A percentile compares a stretch with the other conserved stretches of the same genome.
Evolutionary conservation across 2,888 invertebrate species (phyloP).

Genomic region (Lacanobia wlatinum): DNA sequence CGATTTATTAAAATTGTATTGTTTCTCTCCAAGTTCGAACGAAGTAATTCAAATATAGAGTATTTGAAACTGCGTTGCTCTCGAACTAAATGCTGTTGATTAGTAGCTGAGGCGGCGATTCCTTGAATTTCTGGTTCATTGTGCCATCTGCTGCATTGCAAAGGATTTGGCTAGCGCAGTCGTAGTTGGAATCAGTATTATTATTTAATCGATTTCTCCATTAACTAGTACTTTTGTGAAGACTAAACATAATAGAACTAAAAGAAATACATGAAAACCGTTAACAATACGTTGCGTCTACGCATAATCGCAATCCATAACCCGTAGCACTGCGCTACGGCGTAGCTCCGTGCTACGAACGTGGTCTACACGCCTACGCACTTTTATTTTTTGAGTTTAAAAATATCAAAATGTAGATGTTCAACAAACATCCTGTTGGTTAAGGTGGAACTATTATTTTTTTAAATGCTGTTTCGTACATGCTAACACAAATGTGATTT

Average conservation of each 20-base stretch:
- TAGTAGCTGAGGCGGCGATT: conserved; percentile 31
- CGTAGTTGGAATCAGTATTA: not conserved
- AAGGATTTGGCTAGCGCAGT: conserved; percentile 35
- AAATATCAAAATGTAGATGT: no score
- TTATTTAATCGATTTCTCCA: conserved; percentile 5
- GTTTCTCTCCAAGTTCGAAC: conserved; percentile 6
- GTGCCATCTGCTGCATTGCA: conserved; percentile 55
- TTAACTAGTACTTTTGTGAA: conserved; percentile 9
- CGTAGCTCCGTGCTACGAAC: conserved; percentile 24
- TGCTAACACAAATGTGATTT: no score
- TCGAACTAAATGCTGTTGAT: conserved; percentile 50
- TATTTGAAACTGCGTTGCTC: conserved; percentile 15
- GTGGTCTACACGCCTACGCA: not conserved
- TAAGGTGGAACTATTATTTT: no score
- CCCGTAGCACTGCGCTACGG: conserved; percentile 14
- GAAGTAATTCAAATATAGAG: conserved; percentile 15
- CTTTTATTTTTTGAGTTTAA: not conserved
- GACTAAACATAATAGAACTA: not conserved
- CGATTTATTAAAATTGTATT: conserved; percentile 1
- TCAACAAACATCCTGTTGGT: no score
- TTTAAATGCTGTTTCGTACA: no score
- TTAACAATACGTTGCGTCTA: conserved; percentile 1
- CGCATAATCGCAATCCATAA: not conserved
- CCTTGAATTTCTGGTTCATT: conserved; percentile 53
- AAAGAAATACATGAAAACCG: not conserved